These are phyloP conservation scores for Papilio xuthus DNA, from an alignment of 1,140 invertebrate species.

Conservation along the genomic window DNA sequence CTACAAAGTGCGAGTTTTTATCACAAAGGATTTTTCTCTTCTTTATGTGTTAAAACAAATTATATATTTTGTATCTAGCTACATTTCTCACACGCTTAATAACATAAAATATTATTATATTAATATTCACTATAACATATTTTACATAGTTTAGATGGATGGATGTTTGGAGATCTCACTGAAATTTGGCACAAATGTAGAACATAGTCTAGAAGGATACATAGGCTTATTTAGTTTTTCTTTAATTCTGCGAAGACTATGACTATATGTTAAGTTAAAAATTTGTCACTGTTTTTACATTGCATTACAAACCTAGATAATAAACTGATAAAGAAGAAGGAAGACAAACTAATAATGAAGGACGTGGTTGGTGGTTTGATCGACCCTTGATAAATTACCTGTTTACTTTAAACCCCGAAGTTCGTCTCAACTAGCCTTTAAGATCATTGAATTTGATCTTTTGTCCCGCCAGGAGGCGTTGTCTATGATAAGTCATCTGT, in stretches of 20 bases:
- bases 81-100: no score
- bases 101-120: no score
- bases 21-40: not conserved
- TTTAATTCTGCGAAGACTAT: no score
- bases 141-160: no score
- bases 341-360: not conserved
- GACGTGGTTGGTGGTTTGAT: slow-evolving; percentile 2
- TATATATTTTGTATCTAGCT: no score
- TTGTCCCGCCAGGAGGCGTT: not conserved
- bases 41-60: not conserved
- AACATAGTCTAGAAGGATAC: no score
- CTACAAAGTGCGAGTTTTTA: slow-evolving; percentile 5
- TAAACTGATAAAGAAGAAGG: not conserved
- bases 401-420: slow-evolving; percentile 23
- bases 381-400: slow-evolving; percentile 12
- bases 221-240: no score
- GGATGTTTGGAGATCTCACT: no score
- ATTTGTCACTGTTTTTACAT: not conserved
- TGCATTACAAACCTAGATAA: not conserved
- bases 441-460: slow-evolving; percentile 10
- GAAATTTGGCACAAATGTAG: no score
- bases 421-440: not conserved
- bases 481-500: not conserved
- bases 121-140: no score
- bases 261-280: no score